Conservation (phyloP, 2,113 vertebrate genomes). For the Gopherus flavomarginatus region DNA sequence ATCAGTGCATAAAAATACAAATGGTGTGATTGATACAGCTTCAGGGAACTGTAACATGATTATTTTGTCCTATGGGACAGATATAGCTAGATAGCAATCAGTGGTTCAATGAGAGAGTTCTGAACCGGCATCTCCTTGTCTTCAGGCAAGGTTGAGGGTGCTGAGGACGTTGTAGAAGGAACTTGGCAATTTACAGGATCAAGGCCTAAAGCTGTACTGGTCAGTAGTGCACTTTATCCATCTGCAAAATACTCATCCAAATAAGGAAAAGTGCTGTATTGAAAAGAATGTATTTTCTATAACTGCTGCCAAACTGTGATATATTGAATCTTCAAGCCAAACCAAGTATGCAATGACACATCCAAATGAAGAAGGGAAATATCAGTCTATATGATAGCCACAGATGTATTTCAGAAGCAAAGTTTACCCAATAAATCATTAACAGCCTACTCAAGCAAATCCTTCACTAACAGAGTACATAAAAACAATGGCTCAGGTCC, state of each 20-base stretch:
- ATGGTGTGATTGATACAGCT: not conserved
- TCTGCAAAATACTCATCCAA: not conserved
- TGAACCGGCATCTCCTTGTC: not conserved
- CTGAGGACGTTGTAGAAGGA: not conserved
- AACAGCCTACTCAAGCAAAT: not conserved
- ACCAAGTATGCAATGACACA: not conserved
- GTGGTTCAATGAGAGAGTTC: not conserved
- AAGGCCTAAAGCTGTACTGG: not conserved
- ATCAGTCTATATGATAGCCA: conserved; percentile 7
- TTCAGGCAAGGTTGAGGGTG: not conserved
- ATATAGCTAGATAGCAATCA: not conserved
- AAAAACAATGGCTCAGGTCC: not conserved
- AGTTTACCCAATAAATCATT: conserved; percentile 9
- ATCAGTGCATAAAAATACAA: not conserved
- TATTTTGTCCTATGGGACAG: not conserved
- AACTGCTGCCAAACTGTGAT: conserved; percentile 27
- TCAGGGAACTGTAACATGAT: not conserved
- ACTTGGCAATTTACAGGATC: not conserved
- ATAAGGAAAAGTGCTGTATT: not conserved
- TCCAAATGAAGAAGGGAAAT: conserved; percentile 42
- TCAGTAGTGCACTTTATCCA: not conserved
- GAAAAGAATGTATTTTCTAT: not conserved
- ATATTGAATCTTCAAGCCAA: not conserved
- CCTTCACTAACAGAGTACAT: not conserved
- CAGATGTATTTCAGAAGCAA: not conserved